These are phyloP conservation scores for Drosophila niveifrons DNA, from an alignment of 2,888 invertebrate species.

Conservation along the genomic window DNA sequence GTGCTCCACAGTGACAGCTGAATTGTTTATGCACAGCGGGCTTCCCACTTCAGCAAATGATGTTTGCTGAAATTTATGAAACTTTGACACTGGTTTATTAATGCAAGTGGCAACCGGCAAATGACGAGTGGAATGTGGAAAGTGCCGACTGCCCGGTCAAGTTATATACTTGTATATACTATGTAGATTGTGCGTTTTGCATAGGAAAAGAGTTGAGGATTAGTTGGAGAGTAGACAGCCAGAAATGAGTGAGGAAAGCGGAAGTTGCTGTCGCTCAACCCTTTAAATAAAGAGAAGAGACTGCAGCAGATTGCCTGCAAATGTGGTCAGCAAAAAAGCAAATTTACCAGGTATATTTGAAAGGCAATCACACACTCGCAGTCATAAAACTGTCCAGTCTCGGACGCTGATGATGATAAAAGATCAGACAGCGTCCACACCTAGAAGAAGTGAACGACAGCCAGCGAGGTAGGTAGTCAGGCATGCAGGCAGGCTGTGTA, in stretches of 20 bases:
- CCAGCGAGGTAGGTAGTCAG: constrained; percentile 34
- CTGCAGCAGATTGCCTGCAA: background rate
- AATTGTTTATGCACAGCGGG: constrained; percentile 44
- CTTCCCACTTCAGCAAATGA: constrained; percentile 1
- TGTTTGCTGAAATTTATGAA: constrained; percentile 58
- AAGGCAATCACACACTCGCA: background rate
- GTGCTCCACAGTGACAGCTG: constrained; percentile 24
- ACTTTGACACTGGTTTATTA: constrained; percentile 78
- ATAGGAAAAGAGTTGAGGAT: constrained; percentile 29
- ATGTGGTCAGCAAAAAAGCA: too few relatives aligned
- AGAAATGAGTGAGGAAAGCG: constrained; percentile 69
- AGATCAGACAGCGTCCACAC: constrained; percentile 75
- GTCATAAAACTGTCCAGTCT: constrained; percentile 60
- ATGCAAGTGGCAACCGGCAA: constrained; percentile 29
- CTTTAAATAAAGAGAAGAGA: background rate
- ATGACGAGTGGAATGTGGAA: background rate
- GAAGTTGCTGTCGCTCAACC: constrained; percentile 57
- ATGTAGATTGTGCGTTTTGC: constrained; percentile 48
- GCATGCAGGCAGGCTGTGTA: constrained; percentile 25
- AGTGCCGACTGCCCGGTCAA: constrained; percentile 29
- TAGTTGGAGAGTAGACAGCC: constrained; percentile 18
- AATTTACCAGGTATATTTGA: constrained; percentile 7
- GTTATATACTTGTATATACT: constrained; percentile 40
- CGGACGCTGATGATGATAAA: constrained; percentile 71
- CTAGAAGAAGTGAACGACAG: constrained; percentile 49